Conservation (phyloP, 2,797 vertebrate species). For the Chaenodraco wilsoni region DNA sequence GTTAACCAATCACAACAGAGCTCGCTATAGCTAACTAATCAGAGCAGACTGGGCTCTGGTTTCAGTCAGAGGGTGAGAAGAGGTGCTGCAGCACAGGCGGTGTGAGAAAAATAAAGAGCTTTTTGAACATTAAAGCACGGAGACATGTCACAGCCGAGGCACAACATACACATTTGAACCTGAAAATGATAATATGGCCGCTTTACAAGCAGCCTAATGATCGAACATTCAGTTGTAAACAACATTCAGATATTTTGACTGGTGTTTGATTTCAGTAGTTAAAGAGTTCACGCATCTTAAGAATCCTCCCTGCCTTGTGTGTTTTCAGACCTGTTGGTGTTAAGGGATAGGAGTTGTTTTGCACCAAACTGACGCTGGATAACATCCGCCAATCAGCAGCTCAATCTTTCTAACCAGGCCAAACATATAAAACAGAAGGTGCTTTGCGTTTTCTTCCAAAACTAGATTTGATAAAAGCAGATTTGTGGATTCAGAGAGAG, state of each 20-base stretch:
- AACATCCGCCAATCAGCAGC: constrained; percentile 36
- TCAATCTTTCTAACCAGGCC: constrained; percentile 9
- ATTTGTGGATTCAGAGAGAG: neutral
- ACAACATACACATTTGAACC: no score
- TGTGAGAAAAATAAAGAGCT: no score
- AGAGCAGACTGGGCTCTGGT: no score
- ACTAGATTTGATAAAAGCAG: neutral
- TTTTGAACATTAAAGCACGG: no score
- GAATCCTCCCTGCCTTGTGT: constrained; percentile 40
- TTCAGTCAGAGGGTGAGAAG: no score
- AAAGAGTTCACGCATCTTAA: constrained; percentile 32
- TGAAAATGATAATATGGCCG: no score
- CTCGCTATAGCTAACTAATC: no score
- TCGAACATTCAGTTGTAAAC: neutral
- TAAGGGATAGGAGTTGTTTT: constrained; percentile 36
- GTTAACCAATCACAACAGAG: no score
- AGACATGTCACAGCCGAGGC: no score
- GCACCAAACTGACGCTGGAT: constrained; percentile 10
- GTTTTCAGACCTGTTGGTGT: constrained; percentile 60
- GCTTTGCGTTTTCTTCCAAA: constrained; percentile 2
- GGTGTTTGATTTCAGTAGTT: neutral
- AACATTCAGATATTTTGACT: constrained; percentile 5
- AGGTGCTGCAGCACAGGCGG: no score
- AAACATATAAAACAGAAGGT: constrained; percentile 10
- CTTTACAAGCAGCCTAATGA: neutral